Conservation (phyloP, 1,140 invertebrate genomes). For the Lordiphosa mommai region DNA sequence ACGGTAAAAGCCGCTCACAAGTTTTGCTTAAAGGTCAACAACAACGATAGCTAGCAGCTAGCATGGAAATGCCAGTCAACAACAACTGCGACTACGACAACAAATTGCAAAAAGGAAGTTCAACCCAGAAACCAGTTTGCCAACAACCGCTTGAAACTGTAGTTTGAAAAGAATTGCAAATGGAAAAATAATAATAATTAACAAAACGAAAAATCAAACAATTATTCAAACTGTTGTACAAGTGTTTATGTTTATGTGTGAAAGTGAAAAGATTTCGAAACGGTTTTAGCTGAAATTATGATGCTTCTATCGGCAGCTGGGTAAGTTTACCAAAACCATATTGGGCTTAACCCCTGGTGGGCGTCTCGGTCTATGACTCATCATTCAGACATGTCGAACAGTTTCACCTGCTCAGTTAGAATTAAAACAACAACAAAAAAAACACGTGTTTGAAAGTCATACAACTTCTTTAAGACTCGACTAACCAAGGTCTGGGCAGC, state of each 20-base stretch:
- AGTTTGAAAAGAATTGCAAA: slow-evolving; percentile 53
- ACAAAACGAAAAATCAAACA: slow-evolving; percentile 46
- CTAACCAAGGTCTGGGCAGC: slow-evolving; percentile 41
- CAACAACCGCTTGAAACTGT: slow-evolving; percentile 53
- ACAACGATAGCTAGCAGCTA: slow-evolving; percentile 22
- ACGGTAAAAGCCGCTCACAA: slow-evolving; percentile 67
- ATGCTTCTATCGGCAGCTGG: slow-evolving; percentile 79
- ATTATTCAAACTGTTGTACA: not conserved
- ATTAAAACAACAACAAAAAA: slow-evolving; percentile 13
- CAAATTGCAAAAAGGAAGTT: slow-evolving; percentile 75
- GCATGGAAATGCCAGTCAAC: slow-evolving; percentile 48
- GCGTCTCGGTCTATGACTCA: slow-evolving; percentile 63
- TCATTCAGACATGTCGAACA: slow-evolving; percentile 19
- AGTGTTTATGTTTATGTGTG: not conserved
- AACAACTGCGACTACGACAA: slow-evolving; percentile 47
- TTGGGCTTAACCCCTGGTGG: slow-evolving; percentile 26
- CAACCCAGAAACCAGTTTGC: slow-evolving; percentile 69
- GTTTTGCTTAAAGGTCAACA: slow-evolving; percentile 67
- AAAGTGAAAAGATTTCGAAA: slow-evolving; percentile 27
- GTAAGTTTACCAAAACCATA: slow-evolving; percentile 49
- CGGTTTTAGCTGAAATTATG: slow-evolving; percentile 53
- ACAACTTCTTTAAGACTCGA: slow-evolving; percentile 19
- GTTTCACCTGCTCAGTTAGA: slow-evolving; percentile 57
- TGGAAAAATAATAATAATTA: slow-evolving; percentile 50
- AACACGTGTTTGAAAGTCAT: slow-evolving; percentile 71